Conservation (phyloP, 1,140 invertebrate species). For the Popillia japonica region DNA sequence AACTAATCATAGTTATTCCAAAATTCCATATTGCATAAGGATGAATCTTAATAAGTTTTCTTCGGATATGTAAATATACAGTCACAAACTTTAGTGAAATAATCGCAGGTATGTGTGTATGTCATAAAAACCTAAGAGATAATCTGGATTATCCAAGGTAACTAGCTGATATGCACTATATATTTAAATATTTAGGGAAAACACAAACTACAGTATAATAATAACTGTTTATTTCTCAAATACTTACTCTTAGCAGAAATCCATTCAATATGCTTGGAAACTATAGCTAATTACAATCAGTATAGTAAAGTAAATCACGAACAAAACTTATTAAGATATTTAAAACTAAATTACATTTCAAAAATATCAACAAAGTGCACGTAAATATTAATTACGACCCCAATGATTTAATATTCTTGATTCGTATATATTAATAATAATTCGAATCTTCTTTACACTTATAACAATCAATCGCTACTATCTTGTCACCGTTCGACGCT, state of each 20-base stretch:
- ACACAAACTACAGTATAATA: too few relatives aligned
- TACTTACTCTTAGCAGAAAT: background rate
- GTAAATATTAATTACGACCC: slow-evolving; percentile 27
- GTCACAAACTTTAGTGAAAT: too few relatives aligned
- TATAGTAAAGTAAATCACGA: background rate
- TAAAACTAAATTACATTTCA: background rate
- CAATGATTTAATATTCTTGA: slow-evolving; percentile 13
- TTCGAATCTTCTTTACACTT: background rate
- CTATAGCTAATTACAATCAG: too few relatives aligned
- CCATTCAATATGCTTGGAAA: too few relatives aligned
- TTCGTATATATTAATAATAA: background rate
- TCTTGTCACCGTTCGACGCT: background rate
- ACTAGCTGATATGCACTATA: background rate
- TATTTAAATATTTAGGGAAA: too few relatives aligned
- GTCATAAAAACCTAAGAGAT: too few relatives aligned
- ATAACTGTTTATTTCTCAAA: background rate
- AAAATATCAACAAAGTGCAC: background rate
- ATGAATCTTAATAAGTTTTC: slow-evolving; percentile 25
- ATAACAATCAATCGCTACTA: background rate
- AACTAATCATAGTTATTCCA: background rate
- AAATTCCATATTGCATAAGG: background rate
- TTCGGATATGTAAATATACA: background rate
- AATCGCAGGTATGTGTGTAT: too few relatives aligned
- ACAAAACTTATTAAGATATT: slow-evolving; percentile 23
- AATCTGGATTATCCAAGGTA: too few relatives aligned